Evolutionary conservation across 2,113 vertebrate species (phyloP).

Genomic region (Nyctereutes procyonoides): DNA sequence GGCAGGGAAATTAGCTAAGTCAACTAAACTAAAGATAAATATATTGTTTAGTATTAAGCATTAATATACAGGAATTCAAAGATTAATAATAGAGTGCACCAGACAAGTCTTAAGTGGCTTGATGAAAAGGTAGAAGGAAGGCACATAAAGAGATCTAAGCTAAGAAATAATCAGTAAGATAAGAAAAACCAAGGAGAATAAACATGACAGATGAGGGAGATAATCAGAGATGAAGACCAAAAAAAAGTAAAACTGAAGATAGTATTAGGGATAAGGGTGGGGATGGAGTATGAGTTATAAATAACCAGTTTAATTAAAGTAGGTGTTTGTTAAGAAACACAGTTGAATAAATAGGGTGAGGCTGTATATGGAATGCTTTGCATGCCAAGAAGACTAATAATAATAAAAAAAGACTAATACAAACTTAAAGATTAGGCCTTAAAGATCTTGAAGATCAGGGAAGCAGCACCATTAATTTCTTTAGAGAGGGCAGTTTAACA

Average conservation of each 20-base stretch:
- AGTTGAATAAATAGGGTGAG: not conserved
- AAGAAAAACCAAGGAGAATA: not conserved
- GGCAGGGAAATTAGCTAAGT: constrained; percentile 41
- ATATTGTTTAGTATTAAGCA: not conserved
- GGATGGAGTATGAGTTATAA: not conserved
- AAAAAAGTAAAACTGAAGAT: not conserved
- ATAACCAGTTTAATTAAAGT: constrained; percentile 47
- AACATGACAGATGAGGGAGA: not conserved
- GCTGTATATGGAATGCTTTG: not conserved
- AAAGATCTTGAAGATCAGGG: not conserved
- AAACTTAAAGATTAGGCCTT: constrained; percentile 24
- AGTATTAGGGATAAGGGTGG: not conserved
- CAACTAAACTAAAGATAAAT: constrained; percentile 36
- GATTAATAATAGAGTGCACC: constrained; percentile 33
- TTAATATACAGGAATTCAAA: constrained; percentile 49
- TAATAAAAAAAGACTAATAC: not conserved
- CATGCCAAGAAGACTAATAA: not conserved
- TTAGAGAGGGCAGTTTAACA: not conserved
- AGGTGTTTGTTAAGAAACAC: constrained; percentile 4
- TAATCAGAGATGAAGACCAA: not conserved
- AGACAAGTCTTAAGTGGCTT: constrained; percentile 38
- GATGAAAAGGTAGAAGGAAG: constrained; percentile 17
- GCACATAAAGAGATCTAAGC: constrained; percentile 3
- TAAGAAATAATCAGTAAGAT: not conserved
- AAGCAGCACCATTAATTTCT: constrained; percentile 15